phyloP scores from a whole-genome alignment of 1,140 invertebrate genomes.

The Microplitis demolitor region DNA sequence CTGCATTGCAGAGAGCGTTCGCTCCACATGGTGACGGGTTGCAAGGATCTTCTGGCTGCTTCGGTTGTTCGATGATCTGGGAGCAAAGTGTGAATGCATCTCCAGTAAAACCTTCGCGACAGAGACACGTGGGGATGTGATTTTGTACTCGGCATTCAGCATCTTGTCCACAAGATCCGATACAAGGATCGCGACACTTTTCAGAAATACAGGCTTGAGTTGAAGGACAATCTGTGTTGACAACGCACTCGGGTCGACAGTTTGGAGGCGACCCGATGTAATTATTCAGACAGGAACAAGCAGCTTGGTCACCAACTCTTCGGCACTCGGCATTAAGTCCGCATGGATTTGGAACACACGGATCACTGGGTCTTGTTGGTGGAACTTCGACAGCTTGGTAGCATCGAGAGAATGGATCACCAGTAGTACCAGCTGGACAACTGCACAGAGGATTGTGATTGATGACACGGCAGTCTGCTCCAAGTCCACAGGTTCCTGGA shows the following conservation, averaged over 20 bases:
- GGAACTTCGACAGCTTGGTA: conserved; percentile 44
- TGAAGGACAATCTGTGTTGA: conserved; percentile 63
- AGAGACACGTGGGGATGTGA: conserved; percentile 76
- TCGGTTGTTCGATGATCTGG: conserved; percentile 57
- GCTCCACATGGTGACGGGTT: conserved; percentile 79
- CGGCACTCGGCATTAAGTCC: conserved; percentile 64
- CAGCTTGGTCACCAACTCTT: conserved; percentile 60
- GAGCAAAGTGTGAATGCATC: conserved; percentile 68
- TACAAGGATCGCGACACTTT: conserved; percentile 74
- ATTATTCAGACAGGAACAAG: conserved; percentile 65
- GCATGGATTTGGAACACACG: conserved; percentile 61
- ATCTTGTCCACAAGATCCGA: conserved; percentile 71
- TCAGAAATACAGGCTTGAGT: conserved; percentile 65
- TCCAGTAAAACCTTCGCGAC: conserved; percentile 68
- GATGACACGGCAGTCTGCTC: conserved; percentile 75
- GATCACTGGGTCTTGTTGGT: conserved; percentile 42
- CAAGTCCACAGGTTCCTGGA: conserved; percentile 77
- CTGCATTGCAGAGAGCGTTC: conserved; percentile 74
- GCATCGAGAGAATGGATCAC: conserved; percentile 74
- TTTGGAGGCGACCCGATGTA: conserved; percentile 65
- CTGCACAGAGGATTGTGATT: conserved; percentile 78
- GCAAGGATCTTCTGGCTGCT: conserved; percentile 68
- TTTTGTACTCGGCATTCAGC: conserved; percentile 76
- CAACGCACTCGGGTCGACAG: conserved; percentile 65
- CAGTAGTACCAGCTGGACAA: conserved; percentile 69